Evolutionary conservation across 2,888 invertebrate species (phyloP).

Genomic region (Ectobius pallidus): DNA sequence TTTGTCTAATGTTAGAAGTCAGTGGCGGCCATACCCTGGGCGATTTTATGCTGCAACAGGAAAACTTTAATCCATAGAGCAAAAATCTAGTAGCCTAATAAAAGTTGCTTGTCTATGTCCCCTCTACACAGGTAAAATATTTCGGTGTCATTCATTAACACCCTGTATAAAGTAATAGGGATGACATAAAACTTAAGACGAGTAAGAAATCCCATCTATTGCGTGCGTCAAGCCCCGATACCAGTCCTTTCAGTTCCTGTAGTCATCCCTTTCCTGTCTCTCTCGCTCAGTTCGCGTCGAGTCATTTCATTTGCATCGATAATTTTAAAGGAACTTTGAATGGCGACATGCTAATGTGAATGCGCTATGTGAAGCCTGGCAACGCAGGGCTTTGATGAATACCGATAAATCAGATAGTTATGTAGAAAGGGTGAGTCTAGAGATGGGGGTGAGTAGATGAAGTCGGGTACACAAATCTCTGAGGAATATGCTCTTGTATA

Average conservation of each 20-base stretch:
- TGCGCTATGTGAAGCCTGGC: conserved; percentile 27
- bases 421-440: conserved; percentile 29
- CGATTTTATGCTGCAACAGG: too few species aligned
- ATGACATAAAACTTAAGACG: too few species aligned
- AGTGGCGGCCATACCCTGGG: too few species aligned
- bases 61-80: too few species aligned
- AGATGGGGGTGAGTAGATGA: conserved; percentile 11
- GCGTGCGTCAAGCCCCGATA: conserved; percentile 23
- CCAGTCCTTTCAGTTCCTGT: conserved; percentile 15
- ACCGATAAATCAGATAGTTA: conserved; percentile 44
- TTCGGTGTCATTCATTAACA: too few species aligned
- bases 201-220: conserved; percentile 8
- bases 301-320: conserved; percentile 45
- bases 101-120: too few species aligned
- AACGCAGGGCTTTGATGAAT: conserved; percentile 42
- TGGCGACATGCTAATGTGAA: conserved; percentile 43
- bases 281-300: conserved; percentile 36
- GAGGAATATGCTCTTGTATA: conserved; percentile 13
- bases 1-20: too few species aligned
- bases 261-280: conserved; percentile 27
- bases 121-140: too few species aligned
- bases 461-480: conserved; percentile 21
- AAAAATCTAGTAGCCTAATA: too few species aligned
- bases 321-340: conserved; percentile 45
- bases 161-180: too few species aligned